These are phyloP conservation scores for Trichomalopsis sarcophagae DNA, from an alignment of 1,140 invertebrate species.

Conservation along the genomic window DNA sequence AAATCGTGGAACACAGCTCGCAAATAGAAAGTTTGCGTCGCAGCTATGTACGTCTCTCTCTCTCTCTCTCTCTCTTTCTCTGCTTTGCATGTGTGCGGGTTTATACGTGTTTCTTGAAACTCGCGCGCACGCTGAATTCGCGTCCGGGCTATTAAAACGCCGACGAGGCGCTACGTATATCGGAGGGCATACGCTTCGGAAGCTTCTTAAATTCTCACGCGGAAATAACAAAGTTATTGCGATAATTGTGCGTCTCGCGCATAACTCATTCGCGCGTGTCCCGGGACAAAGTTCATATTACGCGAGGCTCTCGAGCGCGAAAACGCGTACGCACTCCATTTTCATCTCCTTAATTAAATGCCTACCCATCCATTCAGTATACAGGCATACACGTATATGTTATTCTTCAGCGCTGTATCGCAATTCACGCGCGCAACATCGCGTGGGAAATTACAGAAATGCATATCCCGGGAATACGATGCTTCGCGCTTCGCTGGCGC, in stretches of 20 bases:
- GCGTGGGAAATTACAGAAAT: constrained; percentile 55
- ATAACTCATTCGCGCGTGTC: too few relatives aligned
- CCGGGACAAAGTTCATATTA: not conserved
- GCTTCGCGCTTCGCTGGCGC: constrained; percentile 2
- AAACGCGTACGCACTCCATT: not conserved
- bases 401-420: not conserved
- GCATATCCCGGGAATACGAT: constrained; percentile 37
- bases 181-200: not conserved
- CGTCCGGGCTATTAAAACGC: constrained; percentile 26
- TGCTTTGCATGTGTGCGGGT: not conserved
- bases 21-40: constrained; percentile 38
- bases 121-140: not conserved
- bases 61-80: not conserved
- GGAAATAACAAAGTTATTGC: not conserved
- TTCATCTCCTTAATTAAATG: not conserved
- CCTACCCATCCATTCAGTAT: not conserved
- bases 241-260: not conserved
- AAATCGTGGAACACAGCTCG: constrained; percentile 7
- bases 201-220: not conserved
- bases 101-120: constrained; percentile 2
- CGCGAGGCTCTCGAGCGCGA: not conserved
- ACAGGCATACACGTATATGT: not conserved
- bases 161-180: not conserved
- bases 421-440: not conserved
- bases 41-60: not conserved